Evolutionary conservation across 2,888 invertebrate species (phyloP).

Genomic region (Sminthurides aquaticus): DNA sequence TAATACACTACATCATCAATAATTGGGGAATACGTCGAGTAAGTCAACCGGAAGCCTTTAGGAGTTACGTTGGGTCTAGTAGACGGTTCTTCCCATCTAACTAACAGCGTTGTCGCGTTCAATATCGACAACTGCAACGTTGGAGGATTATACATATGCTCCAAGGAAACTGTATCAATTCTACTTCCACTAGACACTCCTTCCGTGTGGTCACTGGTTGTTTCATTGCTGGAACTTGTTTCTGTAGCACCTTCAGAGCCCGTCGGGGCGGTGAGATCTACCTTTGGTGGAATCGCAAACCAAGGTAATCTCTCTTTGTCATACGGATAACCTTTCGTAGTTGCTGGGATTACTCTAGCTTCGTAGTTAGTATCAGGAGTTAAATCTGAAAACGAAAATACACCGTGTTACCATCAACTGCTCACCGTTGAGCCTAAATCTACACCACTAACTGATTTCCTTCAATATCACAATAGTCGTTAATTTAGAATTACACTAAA

Average conservation of each 20-base stretch:
- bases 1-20: constrained; percentile 36
- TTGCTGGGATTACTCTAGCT: constrained; percentile 37
- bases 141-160: constrained; percentile 24
- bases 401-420: background rate
- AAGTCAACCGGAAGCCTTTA: constrained; percentile 37
- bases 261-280: background rate
- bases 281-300: constrained; percentile 13
- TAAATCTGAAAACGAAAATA: no score
- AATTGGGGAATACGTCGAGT: constrained; percentile 30
- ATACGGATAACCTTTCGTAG: constrained; percentile 29
- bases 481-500: no score
- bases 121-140: constrained; percentile 32
- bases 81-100: constrained; percentile 34
- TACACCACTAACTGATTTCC: background rate
- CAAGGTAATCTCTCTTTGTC: constrained; percentile 17
- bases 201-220: no score
- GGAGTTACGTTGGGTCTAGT: constrained; percentile 27
- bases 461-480: no score
- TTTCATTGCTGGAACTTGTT: background rate
- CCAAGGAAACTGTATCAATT: constrained; percentile 18
- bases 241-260: background rate
- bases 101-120: constrained; percentile 32
- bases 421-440: background rate
- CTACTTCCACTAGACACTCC: no score
- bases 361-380: constrained; percentile 26